A percentile compares a stretch with the other conserved stretches of the same genome.
Conservation (phyloP, 2,113 vertebrate species). For the Boulengeromyrus knoepffleri region DNA sequence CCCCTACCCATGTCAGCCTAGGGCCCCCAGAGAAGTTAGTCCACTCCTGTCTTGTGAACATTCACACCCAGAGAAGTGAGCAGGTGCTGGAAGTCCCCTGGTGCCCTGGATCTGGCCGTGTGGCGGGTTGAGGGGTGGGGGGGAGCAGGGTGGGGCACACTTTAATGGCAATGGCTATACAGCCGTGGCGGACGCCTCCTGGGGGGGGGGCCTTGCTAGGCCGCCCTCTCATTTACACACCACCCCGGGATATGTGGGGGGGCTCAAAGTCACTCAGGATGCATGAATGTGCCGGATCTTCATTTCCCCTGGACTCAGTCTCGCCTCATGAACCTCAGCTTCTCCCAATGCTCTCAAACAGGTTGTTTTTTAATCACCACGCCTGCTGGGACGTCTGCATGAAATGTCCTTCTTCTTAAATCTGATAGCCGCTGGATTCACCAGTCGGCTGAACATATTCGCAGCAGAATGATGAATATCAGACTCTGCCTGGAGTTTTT, state of each 20-base stretch:
- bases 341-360: neutral
- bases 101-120: too few relatives aligned
- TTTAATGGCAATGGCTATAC: neutral
- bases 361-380: neutral
- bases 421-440: neutral
- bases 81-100: neutral
- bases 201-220: neutral
- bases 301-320: neutral
- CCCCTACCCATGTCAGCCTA: neutral
- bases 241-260: neutral
- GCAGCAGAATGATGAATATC: neutral
- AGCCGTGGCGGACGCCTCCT: neutral
- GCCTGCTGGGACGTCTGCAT: neutral
- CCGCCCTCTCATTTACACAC: neutral
- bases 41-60: neutral
- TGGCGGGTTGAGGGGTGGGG: too few relatives aligned
- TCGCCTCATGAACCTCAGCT: neutral
- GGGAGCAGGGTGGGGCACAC: neutral
- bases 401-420: neutral
- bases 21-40: neutral
- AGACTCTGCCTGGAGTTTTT: neutral
- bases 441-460: neutral
- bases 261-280: neutral
- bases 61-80: neutral
- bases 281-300: neutral